These are phyloP conservation scores for Acleris literana DNA, from an alignment of 2,888 invertebrate species.

Conservation along the genomic window DNA sequence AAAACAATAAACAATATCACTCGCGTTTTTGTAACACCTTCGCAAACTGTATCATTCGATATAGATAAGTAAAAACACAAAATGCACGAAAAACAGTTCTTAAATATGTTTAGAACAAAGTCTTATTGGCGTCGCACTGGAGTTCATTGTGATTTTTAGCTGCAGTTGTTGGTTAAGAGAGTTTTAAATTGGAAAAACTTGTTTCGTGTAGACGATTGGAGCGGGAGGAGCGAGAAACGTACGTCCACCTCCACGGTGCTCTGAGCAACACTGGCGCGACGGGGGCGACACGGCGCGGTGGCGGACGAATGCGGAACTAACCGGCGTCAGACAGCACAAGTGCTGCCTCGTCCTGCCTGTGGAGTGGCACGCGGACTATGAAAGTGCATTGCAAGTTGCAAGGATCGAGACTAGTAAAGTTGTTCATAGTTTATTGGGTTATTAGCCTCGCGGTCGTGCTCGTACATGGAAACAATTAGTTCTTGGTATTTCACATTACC, in stretches of 20 bases:
- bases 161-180: slow-evolving; percentile 42
- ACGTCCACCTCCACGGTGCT: slow-evolving; percentile 65
- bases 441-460: slow-evolving; percentile 42
- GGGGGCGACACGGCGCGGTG: slow-evolving; percentile 60
- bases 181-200: slow-evolving; percentile 63
- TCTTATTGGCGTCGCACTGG: slow-evolving; percentile 53
- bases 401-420: slow-evolving; percentile 65
- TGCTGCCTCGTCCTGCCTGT: slow-evolving; percentile 24
- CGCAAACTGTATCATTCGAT: slow-evolving; percentile 62
- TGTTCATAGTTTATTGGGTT: slow-evolving; percentile 54
- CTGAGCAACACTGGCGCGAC: slow-evolving; percentile 69
- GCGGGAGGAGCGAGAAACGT: slow-evolving; percentile 48
- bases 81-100: slow-evolving; percentile 65
- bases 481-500: slow-evolving; percentile 2
- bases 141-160: slow-evolving; percentile 64
- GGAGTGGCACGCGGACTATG: slow-evolving; percentile 43
- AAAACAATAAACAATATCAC: slow-evolving; percentile 75
- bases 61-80: slow-evolving; percentile 69
- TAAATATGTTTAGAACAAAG: slow-evolving; percentile 56
- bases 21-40: slow-evolving; percentile 71
- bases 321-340: slow-evolving; percentile 47
- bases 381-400: slow-evolving; percentile 48
- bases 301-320: slow-evolving; percentile 65
- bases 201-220: slow-evolving; percentile 65
- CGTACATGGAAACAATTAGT: slow-evolving; percentile 8